Evolutionary conservation across 1,140 invertebrate genomes (phyloP).

Genomic region (Pseudachorutes palmiensis): DNA sequence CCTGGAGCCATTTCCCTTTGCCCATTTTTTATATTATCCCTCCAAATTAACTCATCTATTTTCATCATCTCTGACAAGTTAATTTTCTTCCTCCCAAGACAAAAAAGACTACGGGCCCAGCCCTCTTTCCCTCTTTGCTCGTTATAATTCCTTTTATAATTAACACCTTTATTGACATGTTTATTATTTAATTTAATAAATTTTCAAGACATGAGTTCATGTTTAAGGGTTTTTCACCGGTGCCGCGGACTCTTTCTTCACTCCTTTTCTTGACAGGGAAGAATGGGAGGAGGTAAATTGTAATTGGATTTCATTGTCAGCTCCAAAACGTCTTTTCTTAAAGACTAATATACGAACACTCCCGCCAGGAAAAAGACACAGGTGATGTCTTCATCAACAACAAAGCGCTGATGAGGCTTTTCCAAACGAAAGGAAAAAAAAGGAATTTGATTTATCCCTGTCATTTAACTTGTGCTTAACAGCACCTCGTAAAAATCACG

Average conservation of each 20-base stretch:
- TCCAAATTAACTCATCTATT: slow-evolving; percentile 14
- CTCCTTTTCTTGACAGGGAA: not conserved
- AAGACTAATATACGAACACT: not conserved
- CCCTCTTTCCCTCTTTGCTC: slow-evolving; percentile 1
- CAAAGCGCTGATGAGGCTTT: too few species aligned
- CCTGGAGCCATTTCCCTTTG: not conserved
- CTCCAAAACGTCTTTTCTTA: not conserved
- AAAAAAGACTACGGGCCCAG: not conserved
- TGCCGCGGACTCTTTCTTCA: not conserved
- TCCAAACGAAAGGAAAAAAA: not conserved
- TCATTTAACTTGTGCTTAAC: not conserved
- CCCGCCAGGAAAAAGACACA: not conserved
- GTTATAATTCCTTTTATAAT: slow-evolving; percentile 14
- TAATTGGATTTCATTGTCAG: slow-evolving; percentile 10
- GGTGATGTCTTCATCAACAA: not conserved
- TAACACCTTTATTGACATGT: slow-evolving; percentile 14
- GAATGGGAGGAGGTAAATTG: slow-evolving; percentile 3
- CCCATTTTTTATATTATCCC: not conserved
- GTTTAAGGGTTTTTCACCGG: not conserved
- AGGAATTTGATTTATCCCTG: not conserved
- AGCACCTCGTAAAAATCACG: not conserved
- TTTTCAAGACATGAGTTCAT: slow-evolving; percentile 9
- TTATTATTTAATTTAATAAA: slow-evolving; percentile 14
- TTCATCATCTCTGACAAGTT: slow-evolving; percentile 13
- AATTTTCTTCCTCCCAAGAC: slow-evolving; percentile 10